Base-by-base conservation (phyloP, 2,113 vertebrate genomes). In the Chaetops frenatus region DNA sequence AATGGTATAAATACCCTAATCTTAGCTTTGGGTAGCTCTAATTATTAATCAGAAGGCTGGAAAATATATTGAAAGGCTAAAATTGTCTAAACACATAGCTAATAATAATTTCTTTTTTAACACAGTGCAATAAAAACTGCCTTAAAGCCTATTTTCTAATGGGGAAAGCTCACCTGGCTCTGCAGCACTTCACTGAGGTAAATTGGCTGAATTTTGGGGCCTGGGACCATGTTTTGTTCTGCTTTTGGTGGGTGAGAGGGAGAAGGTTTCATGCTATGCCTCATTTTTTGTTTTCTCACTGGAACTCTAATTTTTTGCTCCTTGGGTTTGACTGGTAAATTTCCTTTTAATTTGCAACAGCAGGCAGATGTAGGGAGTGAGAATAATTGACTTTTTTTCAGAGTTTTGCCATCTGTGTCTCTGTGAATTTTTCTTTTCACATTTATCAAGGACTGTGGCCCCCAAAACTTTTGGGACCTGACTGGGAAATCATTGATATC, bases 91-190 rank as follows among this genome's bases (percentile, higher is more conserved):
- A 18, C 4, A 7, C 3, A 0, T n/a, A 64, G 90, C 38, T 51
- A 2, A 50, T 15, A 28, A 53, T 27, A 11, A 29, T 93, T 96
- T 47, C 44, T 62, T 97, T 91, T 51, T 79, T 67, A 15, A 80
- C 64, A 11, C 97, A 99, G 99, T 99, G 99, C 97, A 98, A 98
- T 97, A 98, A 98, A 40, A 98, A 96, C 42, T 99, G 97, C 81
- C 94, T 98, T 9, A 99, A 99, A 93, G 99, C 99, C 2, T 98
- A 98, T 72, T 97, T 99, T 38, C 98, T 99, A 44, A 99, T 99
- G 99, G 99, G 98, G 12, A 99, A 98, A 96, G 99, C 99, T 78
- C 97, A 98, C 94, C 87, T 98, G 77, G 98, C 97, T 8, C 94
- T 99, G 50, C 96, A 97, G 94, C 96, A 98, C 83, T 99, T 98